phyloP scores from a whole-genome alignment of 2,888 invertebrate genomes.

The Sceliomorpha sp. region DNA sequence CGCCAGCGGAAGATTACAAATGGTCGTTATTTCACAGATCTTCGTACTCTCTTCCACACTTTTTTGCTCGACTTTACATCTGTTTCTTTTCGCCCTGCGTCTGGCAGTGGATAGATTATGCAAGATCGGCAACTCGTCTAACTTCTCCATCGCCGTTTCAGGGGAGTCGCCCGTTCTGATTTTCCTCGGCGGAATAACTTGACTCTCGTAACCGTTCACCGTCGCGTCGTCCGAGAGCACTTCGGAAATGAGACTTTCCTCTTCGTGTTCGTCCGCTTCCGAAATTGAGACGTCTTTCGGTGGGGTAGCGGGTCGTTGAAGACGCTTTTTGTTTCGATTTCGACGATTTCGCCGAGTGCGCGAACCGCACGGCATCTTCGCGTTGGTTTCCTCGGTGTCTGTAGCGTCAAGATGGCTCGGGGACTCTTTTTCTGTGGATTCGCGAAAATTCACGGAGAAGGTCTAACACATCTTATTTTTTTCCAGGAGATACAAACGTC shows the following conservation, averaged over 20 bases:
- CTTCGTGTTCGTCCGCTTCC: constrained; percentile 29
- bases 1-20: constrained; percentile 67
- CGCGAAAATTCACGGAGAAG: constrained; percentile 10
- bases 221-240: neutral
- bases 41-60: constrained; percentile 57
- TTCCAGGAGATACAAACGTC: neutral
- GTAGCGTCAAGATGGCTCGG: constrained; percentile 23
- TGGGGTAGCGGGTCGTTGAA: constrained; percentile 44
- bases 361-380: constrained; percentile 60
- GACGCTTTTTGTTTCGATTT: constrained; percentile 60
- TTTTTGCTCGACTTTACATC: constrained; percentile 64
- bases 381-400: constrained; percentile 27
- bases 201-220: neutral
- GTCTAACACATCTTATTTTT: neutral
- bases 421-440: constrained; percentile 26
- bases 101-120: constrained; percentile 53
- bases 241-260: constrained; percentile 30
- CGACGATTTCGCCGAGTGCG: constrained; percentile 58
- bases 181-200: neutral
- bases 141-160: constrained; percentile 59
- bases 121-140: constrained; percentile 41
- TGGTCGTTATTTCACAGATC: constrained; percentile 69
- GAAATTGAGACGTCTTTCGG: constrained; percentile 23
- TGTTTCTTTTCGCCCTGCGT: constrained; percentile 54
- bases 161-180: constrained; percentile 49